Base-by-base conservation (phyloP, 2,113 vertebrate genomes). In the Condylura cristata region DNA sequence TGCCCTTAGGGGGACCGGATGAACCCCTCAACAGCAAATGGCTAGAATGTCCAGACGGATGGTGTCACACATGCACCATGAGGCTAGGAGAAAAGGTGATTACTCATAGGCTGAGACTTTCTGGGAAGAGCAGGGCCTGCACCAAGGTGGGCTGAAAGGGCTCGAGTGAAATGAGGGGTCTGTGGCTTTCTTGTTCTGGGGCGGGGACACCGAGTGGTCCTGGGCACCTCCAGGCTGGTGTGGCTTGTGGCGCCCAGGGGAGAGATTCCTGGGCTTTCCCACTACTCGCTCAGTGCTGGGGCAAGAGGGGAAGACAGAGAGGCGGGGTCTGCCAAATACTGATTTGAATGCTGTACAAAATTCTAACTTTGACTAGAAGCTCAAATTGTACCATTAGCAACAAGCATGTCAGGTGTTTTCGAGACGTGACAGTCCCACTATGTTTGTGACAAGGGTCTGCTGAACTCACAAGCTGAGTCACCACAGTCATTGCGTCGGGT, bases 321-420 rank as follows among this genome's bases (percentile, higher is more conserved):
- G 26, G 30, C 48, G 28, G 32, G 37, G 63, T 11, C 70, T 79
- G 34, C 66, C 37, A 78, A 24, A 56, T 24, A 39, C 13, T 8
- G 24, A 74, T 68, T 82, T 20, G 46, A 74, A 75, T 74, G 41
- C 34, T 92, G 79, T 79, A 58, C 44, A 91, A 81, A 93, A 82
- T 92, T 82, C 79, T 95, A 41, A 94, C 82, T 96, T 86, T 65
- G 46, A 20, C 37, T 81, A 86, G 63, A 89, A 90, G 61, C 68
- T 94, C 72, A 39, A 66, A 90, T 63, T 11, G 11, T 80, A 80
- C 93, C 39, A 84, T 92, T 71, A 74, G 65, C 51, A 78, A 44
- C 63, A 88, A 79, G 32, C 22, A 71, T 46, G 30, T 80, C 58
- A 87, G 71, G 51, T 80, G 71, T 85, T 96, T 93, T 68, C 60